Evolutionary conservation across 2,113 vertebrate species (phyloP), one percentile per base, ranked within the genome.

Genomic region (Forbesichthys agassizii): DNA sequence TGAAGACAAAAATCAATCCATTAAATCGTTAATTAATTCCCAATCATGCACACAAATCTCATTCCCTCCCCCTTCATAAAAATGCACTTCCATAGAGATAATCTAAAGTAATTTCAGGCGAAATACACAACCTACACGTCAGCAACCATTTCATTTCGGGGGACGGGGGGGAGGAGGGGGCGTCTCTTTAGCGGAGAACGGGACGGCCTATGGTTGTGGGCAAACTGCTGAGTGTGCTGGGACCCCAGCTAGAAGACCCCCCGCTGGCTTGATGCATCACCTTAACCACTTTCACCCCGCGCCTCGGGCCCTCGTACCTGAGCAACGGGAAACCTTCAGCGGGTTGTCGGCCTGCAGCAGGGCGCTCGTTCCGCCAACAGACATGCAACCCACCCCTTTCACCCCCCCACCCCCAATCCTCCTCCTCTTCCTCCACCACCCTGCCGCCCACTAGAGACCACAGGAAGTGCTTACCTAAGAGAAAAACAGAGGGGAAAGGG

Each of bases 381-480:
- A 11, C 59, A 11, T 36, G 13, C 61, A 79, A 2, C 14, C 48
- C 27, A 36, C 6, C 59, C 36, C 59, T 14, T 46, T 56, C 80
- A 65, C 42, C 42, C 63, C 75, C 76, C 16, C 33, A 53, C 70
- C 77, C 64, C 48, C 14, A n/a, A 3, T 11, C 36, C 60, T n/a
- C n/a, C 61, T 79, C 69, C 80, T 76, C 83, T 74, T 81, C 80
- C 80, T 76, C 69, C 78, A 61, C 53, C 20, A 27, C 63, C 83
- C 75, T 71, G 75, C 49, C 10, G 77, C 78, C 82, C 82, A 81
- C 75, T 66, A 59, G 64, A 84, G 78, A 83, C 77, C 64, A 84
- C 72, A 70, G 77, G 86, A 87, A 90, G 82, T 89, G 89, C 92
- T 93, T 93, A 92, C 92, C 91, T 93, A 88, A 46, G 74, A 83